Evolutionary conservation across 2,797 vertebrate genomes (phyloP).

Genomic region (Acanthiza pusilla): DNA sequence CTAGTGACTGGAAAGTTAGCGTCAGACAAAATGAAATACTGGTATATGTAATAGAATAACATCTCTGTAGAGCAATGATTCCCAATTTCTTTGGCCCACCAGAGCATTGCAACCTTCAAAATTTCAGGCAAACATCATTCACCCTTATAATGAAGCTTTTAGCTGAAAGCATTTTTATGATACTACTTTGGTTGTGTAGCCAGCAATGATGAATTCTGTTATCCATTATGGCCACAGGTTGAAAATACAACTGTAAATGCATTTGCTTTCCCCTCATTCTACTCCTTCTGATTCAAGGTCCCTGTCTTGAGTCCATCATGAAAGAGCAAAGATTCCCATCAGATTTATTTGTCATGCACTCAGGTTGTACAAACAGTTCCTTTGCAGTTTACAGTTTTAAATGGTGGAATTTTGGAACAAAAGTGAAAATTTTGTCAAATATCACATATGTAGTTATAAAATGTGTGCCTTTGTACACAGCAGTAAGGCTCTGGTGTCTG

Average conservation of each 20-base stretch:
- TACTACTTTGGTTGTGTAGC: neutral
- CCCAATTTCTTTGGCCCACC: conserved; percentile 28
- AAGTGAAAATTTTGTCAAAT: neutral
- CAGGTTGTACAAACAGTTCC: neutral
- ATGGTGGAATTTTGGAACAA: neutral
- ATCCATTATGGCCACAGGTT: conserved; percentile 15
- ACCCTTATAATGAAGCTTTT: conserved; percentile 29
- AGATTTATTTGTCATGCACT: neutral
- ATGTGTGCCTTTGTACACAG: neutral
- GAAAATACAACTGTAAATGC: conserved; percentile 15
- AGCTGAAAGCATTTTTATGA: conserved; percentile 31
- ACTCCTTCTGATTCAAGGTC: neutral
- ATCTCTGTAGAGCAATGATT: neutral
- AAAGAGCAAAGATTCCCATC: neutral
- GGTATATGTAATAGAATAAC: neutral
- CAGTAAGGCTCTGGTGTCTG: neutral
- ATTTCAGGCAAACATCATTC: neutral
- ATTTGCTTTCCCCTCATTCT: neutral
- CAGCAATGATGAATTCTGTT: conserved; percentile 18
- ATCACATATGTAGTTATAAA: neutral
- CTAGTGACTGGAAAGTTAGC: neutral
- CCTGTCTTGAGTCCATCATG: rapidly evolving
- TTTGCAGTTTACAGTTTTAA: neutral
- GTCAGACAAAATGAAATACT: neutral
- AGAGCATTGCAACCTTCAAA: conserved; percentile 33